phyloP scores from a whole-genome alignment of 64 coral and sea anemone species.

The Acropora yongei region DNA sequence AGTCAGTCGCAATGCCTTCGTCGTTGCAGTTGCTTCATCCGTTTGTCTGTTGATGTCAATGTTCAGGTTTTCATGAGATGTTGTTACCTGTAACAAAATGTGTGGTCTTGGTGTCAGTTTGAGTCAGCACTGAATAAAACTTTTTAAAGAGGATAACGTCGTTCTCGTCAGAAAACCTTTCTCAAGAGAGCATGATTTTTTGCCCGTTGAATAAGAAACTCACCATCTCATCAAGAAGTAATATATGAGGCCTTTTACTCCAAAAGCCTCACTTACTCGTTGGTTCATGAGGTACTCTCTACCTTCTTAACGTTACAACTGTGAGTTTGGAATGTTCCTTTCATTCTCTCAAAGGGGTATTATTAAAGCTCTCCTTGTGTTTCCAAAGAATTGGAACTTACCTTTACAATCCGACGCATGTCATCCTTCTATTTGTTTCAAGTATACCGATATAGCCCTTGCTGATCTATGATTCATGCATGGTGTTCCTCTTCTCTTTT shows the following conservation, averaged over 20 bases:
- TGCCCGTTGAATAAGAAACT: too few species aligned
- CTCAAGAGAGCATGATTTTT: too few species aligned
- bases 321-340: too few species aligned
- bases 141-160: neutral
- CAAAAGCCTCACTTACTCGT: too few species aligned
- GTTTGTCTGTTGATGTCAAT: neutral
- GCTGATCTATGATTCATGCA: neutral
- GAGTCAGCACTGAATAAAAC: neutral
- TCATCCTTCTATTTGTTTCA: neutral
- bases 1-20: neutral
- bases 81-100: neutral
- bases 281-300: too few species aligned
- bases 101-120: neutral
- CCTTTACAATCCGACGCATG: neutral
- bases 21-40: neutral
- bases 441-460: neutral
- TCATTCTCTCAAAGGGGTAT: neutral
- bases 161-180: too few species aligned
- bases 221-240: too few species aligned
- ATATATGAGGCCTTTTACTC: too few species aligned
- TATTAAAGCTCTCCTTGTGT: neutral
- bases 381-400: neutral
- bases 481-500: neutral
- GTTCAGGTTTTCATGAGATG: neutral
- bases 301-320: too few species aligned